Evolutionary conservation across 2,797 vertebrate species (phyloP).

Genomic region (Lates japonicus): DNA sequence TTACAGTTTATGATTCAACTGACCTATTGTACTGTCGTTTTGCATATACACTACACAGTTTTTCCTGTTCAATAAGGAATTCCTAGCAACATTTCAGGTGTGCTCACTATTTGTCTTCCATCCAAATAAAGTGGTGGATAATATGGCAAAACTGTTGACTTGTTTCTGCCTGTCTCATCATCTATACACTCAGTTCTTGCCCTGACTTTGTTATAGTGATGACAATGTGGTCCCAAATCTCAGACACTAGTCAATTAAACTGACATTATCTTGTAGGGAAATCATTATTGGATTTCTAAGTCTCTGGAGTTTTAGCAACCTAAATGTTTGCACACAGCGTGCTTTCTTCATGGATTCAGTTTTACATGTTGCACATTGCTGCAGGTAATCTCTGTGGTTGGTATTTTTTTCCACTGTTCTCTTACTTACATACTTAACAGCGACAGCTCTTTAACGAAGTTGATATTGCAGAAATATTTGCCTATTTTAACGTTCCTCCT

Average conservation of each 20-base stretch:
- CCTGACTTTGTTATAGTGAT: background rate
- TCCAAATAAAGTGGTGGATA: background rate
- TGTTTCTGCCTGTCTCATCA: background rate
- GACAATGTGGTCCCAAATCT: background rate
- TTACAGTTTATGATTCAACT: background rate
- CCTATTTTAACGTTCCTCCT: constrained; percentile 19
- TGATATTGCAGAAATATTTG: constrained; percentile 51
- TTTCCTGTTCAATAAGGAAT: background rate
- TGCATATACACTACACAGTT: background rate
- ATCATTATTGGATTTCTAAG: background rate
- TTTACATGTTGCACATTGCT: background rate
- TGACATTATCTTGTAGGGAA: background rate
- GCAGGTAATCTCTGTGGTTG: background rate
- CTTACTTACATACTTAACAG: background rate
- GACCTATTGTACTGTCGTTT: background rate
- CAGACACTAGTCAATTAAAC: background rate
- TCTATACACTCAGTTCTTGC: background rate
- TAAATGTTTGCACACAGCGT: background rate
- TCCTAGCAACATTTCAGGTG: background rate
- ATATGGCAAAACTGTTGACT: background rate
- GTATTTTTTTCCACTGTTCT: background rate
- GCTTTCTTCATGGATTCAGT: background rate
- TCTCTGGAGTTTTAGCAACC: background rate
- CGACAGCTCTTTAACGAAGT: constrained; percentile 5
- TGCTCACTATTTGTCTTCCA: background rate